Evolutionary conservation across 2,797 vertebrate genomes (phyloP), one percentile per base, ranked within the genome.

Genomic region (Malurus splendens): DNA sequence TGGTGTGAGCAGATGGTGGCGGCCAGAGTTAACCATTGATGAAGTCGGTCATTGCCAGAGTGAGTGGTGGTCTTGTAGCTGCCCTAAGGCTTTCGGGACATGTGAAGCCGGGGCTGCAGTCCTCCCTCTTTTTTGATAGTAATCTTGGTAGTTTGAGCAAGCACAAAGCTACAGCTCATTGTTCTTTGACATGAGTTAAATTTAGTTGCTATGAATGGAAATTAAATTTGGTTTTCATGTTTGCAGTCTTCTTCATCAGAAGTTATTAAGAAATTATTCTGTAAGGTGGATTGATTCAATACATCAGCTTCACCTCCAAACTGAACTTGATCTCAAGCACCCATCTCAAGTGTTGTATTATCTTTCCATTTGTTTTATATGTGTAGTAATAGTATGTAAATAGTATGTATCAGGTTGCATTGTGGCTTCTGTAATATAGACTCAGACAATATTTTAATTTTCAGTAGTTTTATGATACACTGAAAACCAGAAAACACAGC

Each of bases 1-100:
- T 83, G 57, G 70, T 76, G 44, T 86, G 86, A 82, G 33, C 81
- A 92, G 85, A 79, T 79, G 73, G 73, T 10, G 23, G 51, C 0
- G 4, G 90, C 12, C 23, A 70, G 82, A 92, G 70, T 72, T 90
- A 94, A 89, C 74, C 75, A 33, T 28, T 74, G 65, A 24, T 70
- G 60, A 68, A 90, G 74, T 52, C 76, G 51, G 54, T 51, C 68
- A 33, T 68, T 86, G 54, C 67, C 57, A 44, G 82, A 78, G 51
- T 8, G 1, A 41, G 24, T 50, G 52, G 28, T 76, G 82, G 45
- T 47, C 20, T 42, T 78, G 17, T 55, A 64, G 42, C 42, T 82
- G 36, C 85, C 54, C 20, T 20, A 24, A 32, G 62, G 32, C 36
- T 41, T 67, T 24, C 75, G 36, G 24, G 56, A 55, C 42, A 3